These are phyloP conservation scores for Eulemur rubriventer DNA, from an alignment of 2,797 vertebrate species.

Conservation along the genomic window DNA sequence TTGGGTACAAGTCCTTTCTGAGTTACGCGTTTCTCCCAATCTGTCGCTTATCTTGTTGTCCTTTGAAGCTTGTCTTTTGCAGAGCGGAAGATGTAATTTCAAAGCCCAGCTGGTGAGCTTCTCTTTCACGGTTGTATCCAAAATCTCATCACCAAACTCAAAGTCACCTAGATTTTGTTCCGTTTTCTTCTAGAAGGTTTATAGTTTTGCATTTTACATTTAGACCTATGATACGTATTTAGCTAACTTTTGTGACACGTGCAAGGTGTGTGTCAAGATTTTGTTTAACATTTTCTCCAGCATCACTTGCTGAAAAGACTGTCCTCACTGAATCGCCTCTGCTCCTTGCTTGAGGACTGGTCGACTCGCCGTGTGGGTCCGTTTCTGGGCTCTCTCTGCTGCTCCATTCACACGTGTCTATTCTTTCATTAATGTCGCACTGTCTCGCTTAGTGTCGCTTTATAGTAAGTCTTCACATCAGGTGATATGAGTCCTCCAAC, in stretches of 20 bases:
- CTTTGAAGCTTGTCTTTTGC: no score
- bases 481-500: rapidly evolving
- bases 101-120: not conserved
- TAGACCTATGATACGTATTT: rapidly evolving
- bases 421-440: no score
- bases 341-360: not conserved
- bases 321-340: not conserved
- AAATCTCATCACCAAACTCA: no score
- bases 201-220: rapidly evolving
- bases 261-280: rapidly evolving
- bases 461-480: not conserved
- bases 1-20: no score
- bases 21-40: not conserved
- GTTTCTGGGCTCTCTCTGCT: no score
- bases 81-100: not conserved
- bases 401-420: no score
- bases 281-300: not conserved
- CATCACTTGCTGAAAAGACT: no score
- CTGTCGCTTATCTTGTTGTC: not conserved
- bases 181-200: not conserved
- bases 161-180: no score
- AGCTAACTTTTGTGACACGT: not conserved
- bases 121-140: not conserved
- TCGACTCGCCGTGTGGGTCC: rapidly evolving
- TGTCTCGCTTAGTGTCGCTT: not conserved